Evolutionary conservation across 2,797 vertebrate genomes (phyloP).

Genomic region (Nannoperca obscura): DNA sequence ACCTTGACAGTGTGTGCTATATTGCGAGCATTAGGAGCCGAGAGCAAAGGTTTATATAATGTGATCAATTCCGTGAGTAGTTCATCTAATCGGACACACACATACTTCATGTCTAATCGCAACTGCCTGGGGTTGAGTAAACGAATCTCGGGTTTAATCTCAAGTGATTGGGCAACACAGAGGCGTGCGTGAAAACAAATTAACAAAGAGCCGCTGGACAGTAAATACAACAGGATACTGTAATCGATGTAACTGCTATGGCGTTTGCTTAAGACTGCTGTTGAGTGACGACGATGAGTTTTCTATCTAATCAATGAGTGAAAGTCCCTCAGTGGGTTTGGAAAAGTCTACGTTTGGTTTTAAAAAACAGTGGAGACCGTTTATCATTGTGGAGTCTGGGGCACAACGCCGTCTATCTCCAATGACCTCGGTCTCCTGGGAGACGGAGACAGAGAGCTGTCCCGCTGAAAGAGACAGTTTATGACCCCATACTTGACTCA

Average conservation of each 20-base stretch:
- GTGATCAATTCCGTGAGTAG: conserved; percentile 19
- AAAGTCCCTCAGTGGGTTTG: no score
- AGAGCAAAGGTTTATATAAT: conserved; percentile 44
- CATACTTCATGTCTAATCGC: neutral
- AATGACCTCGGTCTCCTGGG: no score
- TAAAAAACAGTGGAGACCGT: no score
- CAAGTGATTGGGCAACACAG: neutral
- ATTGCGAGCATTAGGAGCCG: neutral
- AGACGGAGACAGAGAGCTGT: no score
- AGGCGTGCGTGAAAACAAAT: conserved; percentile 16
- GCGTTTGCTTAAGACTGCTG: neutral
- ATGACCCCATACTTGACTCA: no score
- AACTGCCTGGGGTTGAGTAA: neutral
- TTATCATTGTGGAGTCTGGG: no score
- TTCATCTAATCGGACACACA: conserved; percentile 27
- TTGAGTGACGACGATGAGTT: neutral
- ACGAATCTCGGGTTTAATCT: conserved; percentile 23
- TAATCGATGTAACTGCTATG: neutral
- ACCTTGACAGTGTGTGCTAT: neutral
- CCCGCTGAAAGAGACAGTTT: no score
- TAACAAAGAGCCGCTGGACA: conserved; percentile 16
- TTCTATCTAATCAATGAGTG: neutral
- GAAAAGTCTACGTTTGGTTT: neutral
- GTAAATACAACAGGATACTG: neutral
- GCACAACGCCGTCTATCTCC: no score